Percentiles rank a stretch among this genome's conserved stretches.
Evolutionary conservation across 2,113 vertebrate genomes (phyloP).

Genomic region (Uropsilus gracilis): DNA sequence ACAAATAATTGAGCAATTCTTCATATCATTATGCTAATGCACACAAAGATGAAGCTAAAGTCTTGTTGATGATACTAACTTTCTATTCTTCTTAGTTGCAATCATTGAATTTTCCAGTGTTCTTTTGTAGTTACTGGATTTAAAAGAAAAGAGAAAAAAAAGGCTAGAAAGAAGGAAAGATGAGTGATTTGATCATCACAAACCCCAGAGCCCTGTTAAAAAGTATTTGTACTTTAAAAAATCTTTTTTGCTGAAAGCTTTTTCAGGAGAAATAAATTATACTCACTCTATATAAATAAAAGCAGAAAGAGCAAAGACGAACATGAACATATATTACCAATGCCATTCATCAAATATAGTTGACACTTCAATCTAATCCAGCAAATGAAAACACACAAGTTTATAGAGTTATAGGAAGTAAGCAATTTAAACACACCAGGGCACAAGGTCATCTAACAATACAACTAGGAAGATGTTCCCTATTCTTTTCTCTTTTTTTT

Average conservation of each 20-base stretch:
- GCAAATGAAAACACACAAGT: conserved; percentile 91
- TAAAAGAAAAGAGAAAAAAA: conserved; percentile 41
- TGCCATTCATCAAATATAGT: conserved; percentile 88
- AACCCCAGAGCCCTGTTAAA: conserved; percentile 74
- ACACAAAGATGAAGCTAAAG: not conserved
- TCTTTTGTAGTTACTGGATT: conserved; percentile 9
- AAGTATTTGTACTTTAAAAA: conserved; percentile 82
- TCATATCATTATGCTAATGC: conserved; percentile 22
- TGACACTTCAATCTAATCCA: conserved; percentile 91
- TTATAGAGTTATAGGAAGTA: conserved; percentile 91
- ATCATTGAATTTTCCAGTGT: not conserved
- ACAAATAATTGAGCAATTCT: conserved; percentile 49
- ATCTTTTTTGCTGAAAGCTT: conserved; percentile 81
- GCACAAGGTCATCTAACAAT: conserved; percentile 88
- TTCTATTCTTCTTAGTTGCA: not conserved
- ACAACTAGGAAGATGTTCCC: conserved; percentile 83
- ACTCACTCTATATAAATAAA: conserved; percentile 87
- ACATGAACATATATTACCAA: conserved; percentile 89
- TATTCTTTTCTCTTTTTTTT: conserved; percentile 76
- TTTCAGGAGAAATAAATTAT: conserved; percentile 87
- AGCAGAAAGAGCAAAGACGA: conserved; percentile 87
- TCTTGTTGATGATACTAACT: not conserved
- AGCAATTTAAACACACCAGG: conserved; percentile 89
- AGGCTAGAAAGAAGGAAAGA: conserved; percentile 42
- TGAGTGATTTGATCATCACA: conserved; percentile 72